phyloP scores from a whole-genome alignment of 2,113 vertebrate species.

The Dermatemys mawii region DNA sequence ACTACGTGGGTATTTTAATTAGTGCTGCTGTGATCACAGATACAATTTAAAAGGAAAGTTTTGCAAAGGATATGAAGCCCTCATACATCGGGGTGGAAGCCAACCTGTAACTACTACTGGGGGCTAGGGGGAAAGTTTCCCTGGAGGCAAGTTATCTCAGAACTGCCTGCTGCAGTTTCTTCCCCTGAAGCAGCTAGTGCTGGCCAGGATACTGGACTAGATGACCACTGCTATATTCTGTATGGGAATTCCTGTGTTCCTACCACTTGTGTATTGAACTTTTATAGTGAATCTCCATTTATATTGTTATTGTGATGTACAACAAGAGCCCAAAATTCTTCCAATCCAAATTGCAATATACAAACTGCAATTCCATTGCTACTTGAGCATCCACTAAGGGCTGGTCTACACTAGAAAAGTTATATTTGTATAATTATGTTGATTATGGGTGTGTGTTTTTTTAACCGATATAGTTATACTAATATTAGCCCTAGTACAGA shows the following conservation, averaged over 20 bases:
- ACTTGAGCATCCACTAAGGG: background rate
- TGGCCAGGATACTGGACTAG: background rate
- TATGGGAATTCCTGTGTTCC: background rate
- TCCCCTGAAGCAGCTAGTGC: background rate
- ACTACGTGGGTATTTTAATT: background rate
- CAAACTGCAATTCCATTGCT: background rate
- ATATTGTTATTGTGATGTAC: too few species aligned
- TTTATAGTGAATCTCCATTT: background rate
- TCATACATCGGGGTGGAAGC: background rate
- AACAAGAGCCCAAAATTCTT: background rate
- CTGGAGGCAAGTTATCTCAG: too few species aligned
- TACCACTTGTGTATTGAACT: background rate
- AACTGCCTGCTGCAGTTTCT: background rate
- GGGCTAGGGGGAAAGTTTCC: background rate
- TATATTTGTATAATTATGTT: background rate
- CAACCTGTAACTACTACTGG: background rate
- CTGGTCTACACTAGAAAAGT: background rate
- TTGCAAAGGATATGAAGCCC: background rate
- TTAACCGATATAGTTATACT: background rate
- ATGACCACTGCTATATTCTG: background rate
- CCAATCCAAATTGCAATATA: background rate
- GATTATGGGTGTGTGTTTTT: background rate
- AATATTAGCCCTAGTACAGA: background rate
- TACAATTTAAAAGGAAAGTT: background rate
- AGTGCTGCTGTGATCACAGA: background rate